These are phyloP conservation scores for Urosaurus nigricauda DNA, from an alignment of 2,797 vertebrate species.

Conservation along the genomic window DNA sequence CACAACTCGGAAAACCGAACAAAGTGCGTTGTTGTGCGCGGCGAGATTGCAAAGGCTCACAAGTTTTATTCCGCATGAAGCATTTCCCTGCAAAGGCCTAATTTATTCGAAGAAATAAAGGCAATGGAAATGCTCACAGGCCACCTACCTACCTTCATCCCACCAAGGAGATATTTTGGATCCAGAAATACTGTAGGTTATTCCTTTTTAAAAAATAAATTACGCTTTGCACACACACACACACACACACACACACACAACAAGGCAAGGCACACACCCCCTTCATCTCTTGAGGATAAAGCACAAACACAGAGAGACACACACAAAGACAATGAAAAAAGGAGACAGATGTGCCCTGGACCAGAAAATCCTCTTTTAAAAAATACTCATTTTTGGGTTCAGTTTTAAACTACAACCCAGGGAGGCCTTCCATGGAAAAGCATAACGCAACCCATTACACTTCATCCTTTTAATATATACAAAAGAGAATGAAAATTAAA, in stretches of 20 bases:
- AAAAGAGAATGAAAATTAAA: no score
- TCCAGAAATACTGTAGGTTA: not conserved
- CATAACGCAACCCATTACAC: no score
- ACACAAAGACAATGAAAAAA: not conserved
- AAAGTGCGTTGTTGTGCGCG: no score
- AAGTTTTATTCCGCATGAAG: no score
- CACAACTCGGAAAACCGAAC: not conserved
- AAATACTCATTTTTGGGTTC: not conserved
- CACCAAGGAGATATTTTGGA: not conserved
- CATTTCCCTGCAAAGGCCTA: no score
- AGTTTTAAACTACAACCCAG: no score
- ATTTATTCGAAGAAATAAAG: not conserved
- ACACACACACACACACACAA: not conserved
- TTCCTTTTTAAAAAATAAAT: not conserved
- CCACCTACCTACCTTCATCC: not conserved
- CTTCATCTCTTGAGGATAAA: not conserved
- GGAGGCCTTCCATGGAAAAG: not conserved
- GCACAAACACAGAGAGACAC: no score
- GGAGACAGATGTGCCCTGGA: not conserved
- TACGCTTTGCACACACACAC: not conserved
- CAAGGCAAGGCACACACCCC: no score
- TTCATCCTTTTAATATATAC: no score
- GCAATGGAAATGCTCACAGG: not conserved
- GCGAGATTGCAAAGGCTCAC: no score
- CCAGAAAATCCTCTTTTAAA: not conserved